phyloP scores from a whole-genome alignment of 2,888 invertebrate species.

The Ganaspis brasiliensis region DNA sequence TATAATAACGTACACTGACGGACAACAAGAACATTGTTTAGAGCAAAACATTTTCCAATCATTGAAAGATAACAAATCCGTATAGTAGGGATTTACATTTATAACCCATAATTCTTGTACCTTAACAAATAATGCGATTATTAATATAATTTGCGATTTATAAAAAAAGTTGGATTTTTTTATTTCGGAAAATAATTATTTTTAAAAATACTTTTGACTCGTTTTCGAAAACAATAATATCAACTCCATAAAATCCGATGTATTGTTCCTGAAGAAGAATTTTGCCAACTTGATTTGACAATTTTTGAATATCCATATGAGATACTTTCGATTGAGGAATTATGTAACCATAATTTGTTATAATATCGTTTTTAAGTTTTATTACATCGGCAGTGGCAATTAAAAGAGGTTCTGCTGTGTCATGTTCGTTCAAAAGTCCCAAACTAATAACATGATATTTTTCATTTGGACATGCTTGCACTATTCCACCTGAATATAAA shows the following conservation, averaged over 20 bases:
- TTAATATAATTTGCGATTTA: not conserved
- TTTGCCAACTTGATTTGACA: constrained; percentile 52
- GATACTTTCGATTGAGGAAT: constrained; percentile 62
- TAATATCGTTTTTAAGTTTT: constrained; percentile 51
- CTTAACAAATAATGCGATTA: constrained; percentile 37
- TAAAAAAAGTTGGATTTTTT: not conserved
- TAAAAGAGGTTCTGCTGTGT: constrained; percentile 60
- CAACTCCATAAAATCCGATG: constrained; percentile 63
- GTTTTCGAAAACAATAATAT: constrained; percentile 59
- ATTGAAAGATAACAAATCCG: constrained; percentile 64
- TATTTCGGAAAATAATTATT: no score
- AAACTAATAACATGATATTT: constrained; percentile 60
- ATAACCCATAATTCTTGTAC: constrained; percentile 62
- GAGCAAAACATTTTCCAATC: constrained; percentile 66
- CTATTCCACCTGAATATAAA: constrained; percentile 57
- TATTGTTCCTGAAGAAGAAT: constrained; percentile 56
- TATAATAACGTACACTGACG: not conserved
- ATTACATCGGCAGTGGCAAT: constrained; percentile 62
- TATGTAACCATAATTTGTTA: constrained; percentile 61
- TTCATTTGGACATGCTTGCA: constrained; percentile 58
- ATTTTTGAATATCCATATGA: constrained; percentile 48
- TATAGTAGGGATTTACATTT: constrained; percentile 66
- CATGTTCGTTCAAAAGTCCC: constrained; percentile 64
- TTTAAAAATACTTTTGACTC: constrained; percentile 38
- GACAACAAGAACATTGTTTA: constrained; percentile 43